Conservation (phyloP, 2,113 vertebrate genomes). For the Lepus timidus region DNA sequence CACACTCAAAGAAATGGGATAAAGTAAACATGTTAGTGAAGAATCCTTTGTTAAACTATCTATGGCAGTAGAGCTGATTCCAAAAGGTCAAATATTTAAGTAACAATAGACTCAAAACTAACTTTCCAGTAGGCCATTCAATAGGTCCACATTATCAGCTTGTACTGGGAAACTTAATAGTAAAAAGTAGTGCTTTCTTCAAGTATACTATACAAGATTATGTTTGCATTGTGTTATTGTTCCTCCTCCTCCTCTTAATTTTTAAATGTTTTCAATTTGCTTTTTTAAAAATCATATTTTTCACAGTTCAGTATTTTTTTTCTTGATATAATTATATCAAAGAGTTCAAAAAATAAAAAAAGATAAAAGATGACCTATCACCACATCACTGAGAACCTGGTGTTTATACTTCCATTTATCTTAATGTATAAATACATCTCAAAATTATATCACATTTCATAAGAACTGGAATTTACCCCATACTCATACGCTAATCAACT, state of each 20-base stretch:
- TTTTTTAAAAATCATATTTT: background rate
- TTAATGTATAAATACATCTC: slow-evolving; percentile 22
- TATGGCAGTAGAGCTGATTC: background rate
- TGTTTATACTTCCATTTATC: background rate
- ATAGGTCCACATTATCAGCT: background rate
- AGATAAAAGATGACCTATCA: slow-evolving; percentile 14
- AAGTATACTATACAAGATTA: background rate
- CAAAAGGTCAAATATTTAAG: slow-evolving; percentile 70
- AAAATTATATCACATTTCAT: background rate
- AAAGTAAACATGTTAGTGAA: slow-evolving; percentile 37
- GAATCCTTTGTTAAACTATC: slow-evolving; percentile 43
- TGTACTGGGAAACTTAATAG: background rate
- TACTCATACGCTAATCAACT: background rate
- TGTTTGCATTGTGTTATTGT: background rate
- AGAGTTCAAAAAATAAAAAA: background rate
- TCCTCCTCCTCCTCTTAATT: background rate
- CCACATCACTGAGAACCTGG: background rate
- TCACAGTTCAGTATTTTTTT: background rate
- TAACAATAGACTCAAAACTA: slow-evolving; percentile 57
- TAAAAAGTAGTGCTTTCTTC: background rate
- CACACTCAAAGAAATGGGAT: background rate
- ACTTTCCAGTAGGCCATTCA: slow-evolving; percentile 24
- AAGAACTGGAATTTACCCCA: background rate
- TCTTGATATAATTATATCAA: slow-evolving; percentile 21
- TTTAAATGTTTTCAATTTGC: slow-evolving; percentile 25